Base-by-base conservation (phyloP, 2,888 invertebrate genomes). In the Temnothorax rugatulus region DNA sequence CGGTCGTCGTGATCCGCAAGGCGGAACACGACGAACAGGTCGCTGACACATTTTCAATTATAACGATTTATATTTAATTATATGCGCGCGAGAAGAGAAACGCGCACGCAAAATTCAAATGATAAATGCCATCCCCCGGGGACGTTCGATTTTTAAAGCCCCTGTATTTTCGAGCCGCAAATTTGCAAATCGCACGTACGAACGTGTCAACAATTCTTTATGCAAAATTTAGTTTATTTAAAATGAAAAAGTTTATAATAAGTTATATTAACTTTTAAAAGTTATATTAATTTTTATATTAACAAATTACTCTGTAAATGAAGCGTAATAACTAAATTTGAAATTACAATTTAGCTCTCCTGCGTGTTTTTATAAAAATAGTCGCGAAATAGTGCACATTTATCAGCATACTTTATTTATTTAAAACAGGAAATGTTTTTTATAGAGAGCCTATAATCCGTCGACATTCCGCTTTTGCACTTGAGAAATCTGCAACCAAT, bases 11-110 rank as follows among this genome's bases (percentile, higher is more conserved):
- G 18, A 29, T 52, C 8, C 41, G 25, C 41, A n/a, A 75, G 41
- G 13, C 3, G 29, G 61, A 81, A 8, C 38, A n/a, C 25, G 69
- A 57, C 54, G 29, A 2, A 66, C 50, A 18, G 38, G 59, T 79
- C n/a, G 52, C 61, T 75, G 82, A 64, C 75, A 75, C 41, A 34
- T 54, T 57, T 69, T 44, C 57, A 69, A 64, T 64, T 34, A 54
- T 21, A 25, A 29, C 38, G 38, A 54, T 57, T 54, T 54, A 4
- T 52, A 52, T 71, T 52, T 38, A 52, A 52, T 21, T 21, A 54
- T 44, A 44, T 54, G 15, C 7, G 13, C 13, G 13, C n/a, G 13
- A 15, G 18, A 41, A 13, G n/a, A 5, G 38, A 54, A n/a, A 77
- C 41, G 44, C 38, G 25, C 66, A 18, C 47, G 44, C 9, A 47